A percentile compares a stretch with the other conserved stretches of the same genome.
These are phyloP conservation scores for Netelia inedita DNA, from an alignment of 2,888 invertebrate genomes.

Conservation along the genomic window DNA sequence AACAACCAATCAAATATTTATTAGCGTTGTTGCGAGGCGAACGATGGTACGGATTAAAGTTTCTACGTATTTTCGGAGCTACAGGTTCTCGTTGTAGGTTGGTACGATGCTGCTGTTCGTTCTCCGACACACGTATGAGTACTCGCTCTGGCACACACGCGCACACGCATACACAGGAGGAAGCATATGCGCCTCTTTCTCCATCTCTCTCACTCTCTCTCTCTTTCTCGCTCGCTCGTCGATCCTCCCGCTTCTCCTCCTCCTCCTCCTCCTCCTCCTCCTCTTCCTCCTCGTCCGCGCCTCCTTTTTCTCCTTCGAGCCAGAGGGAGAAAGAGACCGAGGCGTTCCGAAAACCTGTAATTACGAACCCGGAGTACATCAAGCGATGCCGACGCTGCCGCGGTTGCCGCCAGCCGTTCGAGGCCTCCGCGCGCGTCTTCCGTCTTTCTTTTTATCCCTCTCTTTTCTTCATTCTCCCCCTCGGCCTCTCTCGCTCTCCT, in stretches of 20 bases:
- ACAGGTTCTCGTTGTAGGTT: conserved; percentile 21
- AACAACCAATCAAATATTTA: no score
- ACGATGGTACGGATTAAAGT: no score
- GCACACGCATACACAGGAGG: neutral
- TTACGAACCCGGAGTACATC: conserved; percentile 85
- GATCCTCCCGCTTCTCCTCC: conserved; percentile 42
- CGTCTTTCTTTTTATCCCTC: conserved; percentile 69
- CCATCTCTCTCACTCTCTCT: conserved; percentile 35
- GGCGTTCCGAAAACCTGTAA: conserved; percentile 84
- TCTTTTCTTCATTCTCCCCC: conserved; percentile 64
- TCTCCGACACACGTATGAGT: neutral
- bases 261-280: neutral
- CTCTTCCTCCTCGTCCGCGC: conserved; percentile 25
- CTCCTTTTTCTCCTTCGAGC: conserved; percentile 55
- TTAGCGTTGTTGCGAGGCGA: no score
- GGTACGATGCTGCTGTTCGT: conserved; percentile 25
- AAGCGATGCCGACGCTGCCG: conserved; percentile 83
- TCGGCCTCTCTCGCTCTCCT: conserved; percentile 64
- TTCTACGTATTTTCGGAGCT: neutral
- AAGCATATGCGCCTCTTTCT: conserved; percentile 11
- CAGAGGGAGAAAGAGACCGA: conserved; percentile 69
- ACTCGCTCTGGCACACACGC: neutral
- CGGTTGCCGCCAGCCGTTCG: conserved; percentile 69
- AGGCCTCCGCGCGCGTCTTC: conserved; percentile 66
- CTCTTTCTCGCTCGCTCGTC: conserved; percentile 46